Conservation (phyloP, 1,140 invertebrate genomes). For the Drosophila watanabei region DNA sequence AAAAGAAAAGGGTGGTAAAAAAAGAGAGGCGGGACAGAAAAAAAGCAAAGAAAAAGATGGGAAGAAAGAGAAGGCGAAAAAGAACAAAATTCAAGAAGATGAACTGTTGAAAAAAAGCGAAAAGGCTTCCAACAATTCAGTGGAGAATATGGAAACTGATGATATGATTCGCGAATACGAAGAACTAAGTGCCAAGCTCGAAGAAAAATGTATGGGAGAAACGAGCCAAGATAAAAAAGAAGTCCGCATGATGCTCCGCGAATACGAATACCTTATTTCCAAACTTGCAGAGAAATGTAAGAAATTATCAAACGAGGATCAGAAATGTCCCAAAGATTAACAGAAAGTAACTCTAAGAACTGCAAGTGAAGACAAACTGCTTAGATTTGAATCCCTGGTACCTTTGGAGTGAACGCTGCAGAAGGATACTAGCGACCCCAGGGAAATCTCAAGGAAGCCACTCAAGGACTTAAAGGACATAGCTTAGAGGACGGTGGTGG, state of each 20-base stretch:
- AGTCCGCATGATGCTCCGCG: neutral
- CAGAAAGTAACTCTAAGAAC: neutral
- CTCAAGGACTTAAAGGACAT: neutral
- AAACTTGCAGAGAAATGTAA: neutral
- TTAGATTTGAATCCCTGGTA: neutral
- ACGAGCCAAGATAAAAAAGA: neutral
- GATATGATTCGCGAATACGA: neutral
- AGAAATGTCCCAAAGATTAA: neutral
- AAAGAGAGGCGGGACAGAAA: no score
- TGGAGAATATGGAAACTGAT: neutral
- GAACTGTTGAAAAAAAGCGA: neutral
- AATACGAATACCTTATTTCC: neutral
- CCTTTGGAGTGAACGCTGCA: neutral
- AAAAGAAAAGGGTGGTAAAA: neutral
- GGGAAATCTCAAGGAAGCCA: neutral
- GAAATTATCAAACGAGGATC: neutral
- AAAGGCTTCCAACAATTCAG: no score
- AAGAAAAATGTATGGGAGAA: neutral
- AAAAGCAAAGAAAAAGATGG: no score
- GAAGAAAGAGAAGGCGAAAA: neutral
- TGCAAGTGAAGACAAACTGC: neutral
- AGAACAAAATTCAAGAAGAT: neutral
- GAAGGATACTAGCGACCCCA: neutral
- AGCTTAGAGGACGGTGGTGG: neutral
- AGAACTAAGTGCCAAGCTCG: neutral